Base-by-base conservation (phyloP, 1,140 invertebrate species). In the Mactra quadrangularis region DNA sequence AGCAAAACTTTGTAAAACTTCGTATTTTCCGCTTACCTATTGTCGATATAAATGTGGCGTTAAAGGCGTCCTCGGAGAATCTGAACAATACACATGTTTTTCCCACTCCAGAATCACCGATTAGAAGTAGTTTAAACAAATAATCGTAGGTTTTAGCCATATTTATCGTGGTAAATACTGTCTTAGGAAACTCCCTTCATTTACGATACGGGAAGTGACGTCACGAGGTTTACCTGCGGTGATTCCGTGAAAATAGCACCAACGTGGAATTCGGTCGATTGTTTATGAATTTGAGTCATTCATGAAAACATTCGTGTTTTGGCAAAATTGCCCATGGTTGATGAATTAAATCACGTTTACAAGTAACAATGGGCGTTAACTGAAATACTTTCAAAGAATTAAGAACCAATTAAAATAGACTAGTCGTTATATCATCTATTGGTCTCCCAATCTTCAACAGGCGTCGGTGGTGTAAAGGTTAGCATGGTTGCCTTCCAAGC, bases 51-150 rank as follows among this genome's bases (percentile, higher is more conserved):
- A 99, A 99, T 66, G 98, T 99, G 38, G 98, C 97, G 90, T 98
- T 99, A 94, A 99, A 99, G 77, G 98, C 97, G 95, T 99, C 98
- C 93, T 99, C 98, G 68, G 97, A 98, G 94, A 99, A 99, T 94
- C 98, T 95, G 93, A 99, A 99, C 81, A 99, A 94, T 91, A 99
- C 97, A 94, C 98, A 99, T 66, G 98, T 99, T 95, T 99, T 99
- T 88, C 98, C 98, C 83, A 99, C 98, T 85, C 98, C 98, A 83
- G 97, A 98, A 94, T 99, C 98, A 78, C 98, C 98, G 94, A 99
- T 99, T 88, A 99, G 94, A 87, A 99, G 94, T 91, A 99, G 95
- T 95, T 99, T 99, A 94, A 99, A 99, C 90, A 99, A 95, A 92
- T 98, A 96, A 95, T 99, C 98, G 94, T 99, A 99, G 85, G 98